Evolutionary conservation across 2,113 vertebrate genomes (phyloP).

Genomic region (Vidua macroura): DNA sequence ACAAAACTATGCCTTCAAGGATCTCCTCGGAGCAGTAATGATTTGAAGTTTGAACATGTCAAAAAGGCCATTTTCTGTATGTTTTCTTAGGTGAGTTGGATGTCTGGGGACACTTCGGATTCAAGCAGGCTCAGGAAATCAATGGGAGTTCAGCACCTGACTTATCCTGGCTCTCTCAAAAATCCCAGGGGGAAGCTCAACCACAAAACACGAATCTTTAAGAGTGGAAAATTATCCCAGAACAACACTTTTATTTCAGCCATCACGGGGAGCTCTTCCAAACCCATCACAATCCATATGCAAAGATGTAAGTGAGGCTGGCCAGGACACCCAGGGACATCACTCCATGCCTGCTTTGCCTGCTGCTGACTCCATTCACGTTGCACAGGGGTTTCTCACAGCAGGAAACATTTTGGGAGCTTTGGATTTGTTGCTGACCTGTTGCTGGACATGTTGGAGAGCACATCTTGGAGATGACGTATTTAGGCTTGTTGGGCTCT

Average conservation of each 20-base stretch:
- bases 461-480: slow-evolving; percentile 46
- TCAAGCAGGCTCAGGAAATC: slow-evolving; percentile 21
- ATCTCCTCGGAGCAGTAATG: not conserved
- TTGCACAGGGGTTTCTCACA: slow-evolving; percentile 55
- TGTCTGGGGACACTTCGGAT: not conserved
- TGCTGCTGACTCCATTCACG: slow-evolving; percentile 14
- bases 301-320: not conserved
- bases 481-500: slow-evolving; percentile 43
- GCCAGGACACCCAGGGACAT: slow-evolving; percentile 23
- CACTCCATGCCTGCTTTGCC: not conserved
- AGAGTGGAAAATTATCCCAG: not conserved
- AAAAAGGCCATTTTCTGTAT: not conserved
- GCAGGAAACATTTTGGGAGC: not conserved
- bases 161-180: not conserved
- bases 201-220: not conserved
- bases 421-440: slow-evolving; percentile 13
- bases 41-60: not conserved
- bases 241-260: slow-evolving; percentile 38
- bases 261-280: not conserved
- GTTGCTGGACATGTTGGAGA: not conserved
- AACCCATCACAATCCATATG: not conserved
- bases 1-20: not conserved
- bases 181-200: not conserved
- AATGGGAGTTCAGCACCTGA: slow-evolving; percentile 13
- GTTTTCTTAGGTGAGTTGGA: not conserved